phyloP scores from a whole-genome alignment of 2,888 invertebrate genomes.

The Podabrus alpinus region DNA sequence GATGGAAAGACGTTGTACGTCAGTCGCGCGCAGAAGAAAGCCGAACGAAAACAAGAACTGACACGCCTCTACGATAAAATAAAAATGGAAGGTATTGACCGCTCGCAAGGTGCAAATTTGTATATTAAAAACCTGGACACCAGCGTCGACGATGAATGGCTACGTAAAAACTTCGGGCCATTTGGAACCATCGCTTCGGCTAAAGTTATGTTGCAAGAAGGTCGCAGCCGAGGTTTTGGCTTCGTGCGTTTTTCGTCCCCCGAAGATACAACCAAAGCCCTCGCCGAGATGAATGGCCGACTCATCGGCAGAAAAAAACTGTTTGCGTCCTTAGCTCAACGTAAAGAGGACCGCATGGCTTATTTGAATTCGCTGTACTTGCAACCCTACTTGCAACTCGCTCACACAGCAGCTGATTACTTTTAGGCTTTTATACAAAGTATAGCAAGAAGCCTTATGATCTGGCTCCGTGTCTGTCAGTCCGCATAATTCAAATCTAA shows the following conservation, averaged over 20 bases:
- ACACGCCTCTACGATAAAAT: conserved; percentile 95
- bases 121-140: conserved; percentile 99
- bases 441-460: too few species aligned
- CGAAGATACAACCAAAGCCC: conserved; percentile 98
- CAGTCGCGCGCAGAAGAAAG: conserved; percentile 98
- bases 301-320: conserved; percentile 97
- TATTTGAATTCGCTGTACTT: conserved; percentile 98
- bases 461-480: too few species aligned
- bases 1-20: conserved; percentile 91
- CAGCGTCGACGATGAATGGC: conserved; percentile 93
- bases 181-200: conserved; percentile 99
- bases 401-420: conserved; percentile 94
- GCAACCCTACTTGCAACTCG: conserved; percentile 93
- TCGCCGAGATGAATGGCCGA: conserved; percentile 98
- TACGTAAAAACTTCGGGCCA: conserved; percentile 92
- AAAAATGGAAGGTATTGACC: conserved; percentile 88
- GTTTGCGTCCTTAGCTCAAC: conserved; percentile 97
- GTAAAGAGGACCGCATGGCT: conserved; percentile 98
- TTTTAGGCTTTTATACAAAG: too few species aligned
- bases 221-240: conserved; percentile 95
- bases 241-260: conserved; percentile 98
- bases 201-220: conserved; percentile 95
- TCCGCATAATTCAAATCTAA: too few species aligned
- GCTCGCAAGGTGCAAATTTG: conserved; percentile 93
- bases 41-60: conserved; percentile 96